These are phyloP conservation scores for Platerodrilus igneus DNA, from an alignment of 2,888 invertebrate species.

Conservation along the genomic window DNA sequence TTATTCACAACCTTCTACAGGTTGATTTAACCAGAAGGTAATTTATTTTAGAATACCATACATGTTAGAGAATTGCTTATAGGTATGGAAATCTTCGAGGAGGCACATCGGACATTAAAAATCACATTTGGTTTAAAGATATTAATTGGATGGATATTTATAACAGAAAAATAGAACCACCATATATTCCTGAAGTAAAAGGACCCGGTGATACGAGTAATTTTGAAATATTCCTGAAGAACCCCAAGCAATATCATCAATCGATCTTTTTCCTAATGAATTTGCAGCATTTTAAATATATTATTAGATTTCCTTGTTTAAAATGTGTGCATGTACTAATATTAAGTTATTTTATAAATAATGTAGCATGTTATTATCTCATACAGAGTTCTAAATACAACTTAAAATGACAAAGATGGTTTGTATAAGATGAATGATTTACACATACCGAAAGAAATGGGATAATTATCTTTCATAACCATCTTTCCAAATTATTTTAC, in stretches of 20 bases:
- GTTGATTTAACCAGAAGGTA: slow-evolving; percentile 68
- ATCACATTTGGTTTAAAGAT: slow-evolving; percentile 80
- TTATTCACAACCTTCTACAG: slow-evolving; percentile 78
- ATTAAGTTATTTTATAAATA: too few relatives aligned
- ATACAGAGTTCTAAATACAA: too few relatives aligned
- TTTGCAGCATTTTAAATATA: slow-evolving; percentile 61
- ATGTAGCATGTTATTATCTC: too few relatives aligned
- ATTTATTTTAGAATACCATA: too few relatives aligned
- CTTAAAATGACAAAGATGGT: too few relatives aligned
- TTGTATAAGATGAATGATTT: too few relatives aligned
- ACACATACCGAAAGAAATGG: too few relatives aligned
- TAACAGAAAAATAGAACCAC: slow-evolving; percentile 63
- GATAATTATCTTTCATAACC: too few relatives aligned
- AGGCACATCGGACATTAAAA: slow-evolving; percentile 83
- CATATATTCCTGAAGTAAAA: slow-evolving; percentile 55
- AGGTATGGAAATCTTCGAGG: slow-evolving; percentile 82
- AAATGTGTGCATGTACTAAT: too few relatives aligned
- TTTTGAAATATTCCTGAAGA: slow-evolving; percentile 61
- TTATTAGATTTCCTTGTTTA: too few relatives aligned
- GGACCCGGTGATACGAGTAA: slow-evolving; percentile 64
- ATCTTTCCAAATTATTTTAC: too few relatives aligned
- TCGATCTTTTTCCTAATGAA: slow-evolving; percentile 56
- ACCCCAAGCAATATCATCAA: slow-evolving; percentile 48
- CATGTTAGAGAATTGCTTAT: too few relatives aligned
- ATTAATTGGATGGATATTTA: slow-evolving; percentile 81